Conservation (phyloP, 2,797 vertebrate species). For the Borostomias antarcticus region DNA sequence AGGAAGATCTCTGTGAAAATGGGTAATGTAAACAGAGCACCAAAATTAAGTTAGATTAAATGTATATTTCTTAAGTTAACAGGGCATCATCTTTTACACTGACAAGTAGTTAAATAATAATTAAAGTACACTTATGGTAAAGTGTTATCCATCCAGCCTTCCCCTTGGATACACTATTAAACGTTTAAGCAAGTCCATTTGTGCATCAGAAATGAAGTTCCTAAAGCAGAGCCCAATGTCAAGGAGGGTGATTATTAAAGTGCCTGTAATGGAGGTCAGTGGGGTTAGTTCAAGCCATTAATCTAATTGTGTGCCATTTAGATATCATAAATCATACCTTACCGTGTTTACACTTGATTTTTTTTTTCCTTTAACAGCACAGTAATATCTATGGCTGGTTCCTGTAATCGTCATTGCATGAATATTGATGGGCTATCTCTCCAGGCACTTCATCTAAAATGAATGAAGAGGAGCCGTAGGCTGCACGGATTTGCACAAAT, state of each 20-base stretch:
- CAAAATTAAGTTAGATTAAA: no score
- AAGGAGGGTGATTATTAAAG: constrained; percentile 55
- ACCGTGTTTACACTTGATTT: constrained; percentile 74
- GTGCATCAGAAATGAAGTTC: constrained; percentile 37
- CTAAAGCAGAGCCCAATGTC: constrained; percentile 28
- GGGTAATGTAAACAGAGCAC: no score
- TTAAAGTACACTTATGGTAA: no score
- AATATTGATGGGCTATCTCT: constrained; percentile 77
- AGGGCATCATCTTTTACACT: no score
- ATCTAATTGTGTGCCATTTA: constrained; percentile 64
- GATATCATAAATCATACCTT: constrained; percentile 65
- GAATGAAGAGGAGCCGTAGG: constrained; percentile 66
- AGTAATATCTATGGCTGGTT: constrained; percentile 59
- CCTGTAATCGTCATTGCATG: constrained; percentile 68
- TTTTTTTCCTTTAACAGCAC: constrained; percentile 62
- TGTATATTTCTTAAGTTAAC: no score
- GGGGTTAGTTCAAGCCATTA: constrained; percentile 56
- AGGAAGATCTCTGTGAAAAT: no score
- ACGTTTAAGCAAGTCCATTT: constrained; percentile 35
- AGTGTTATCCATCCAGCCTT: constrained; percentile 6
- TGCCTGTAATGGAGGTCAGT: constrained; percentile 62
- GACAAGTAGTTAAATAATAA: no score
- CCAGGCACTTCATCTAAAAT: constrained; percentile 77
- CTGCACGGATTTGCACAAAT: constrained; percentile 72
- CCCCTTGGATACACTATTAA: constrained; percentile 32